phyloP scores from a whole-genome alignment of 2,113 vertebrate genomes.

The Calypte anna region DNA sequence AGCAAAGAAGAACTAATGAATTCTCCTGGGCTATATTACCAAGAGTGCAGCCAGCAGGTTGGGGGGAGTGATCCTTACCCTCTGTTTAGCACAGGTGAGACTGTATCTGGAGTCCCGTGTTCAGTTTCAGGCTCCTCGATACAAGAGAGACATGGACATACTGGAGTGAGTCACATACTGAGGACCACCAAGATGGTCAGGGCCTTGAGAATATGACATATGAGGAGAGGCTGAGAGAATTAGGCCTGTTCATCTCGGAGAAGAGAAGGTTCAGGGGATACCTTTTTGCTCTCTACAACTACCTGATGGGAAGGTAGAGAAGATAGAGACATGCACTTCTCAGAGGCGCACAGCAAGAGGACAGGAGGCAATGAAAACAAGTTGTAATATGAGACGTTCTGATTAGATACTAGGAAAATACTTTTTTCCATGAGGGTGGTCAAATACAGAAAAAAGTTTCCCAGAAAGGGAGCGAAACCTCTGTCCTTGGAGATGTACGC shows the following conservation, averaged over 20 bases:
- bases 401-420: background rate
- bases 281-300: background rate
- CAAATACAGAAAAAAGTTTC: background rate
- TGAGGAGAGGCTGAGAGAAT: background rate
- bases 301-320: background rate
- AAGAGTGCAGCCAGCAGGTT: too few relatives aligned
- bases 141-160: too few relatives aligned
- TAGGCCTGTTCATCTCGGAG: background rate
- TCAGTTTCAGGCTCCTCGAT: too few relatives aligned
- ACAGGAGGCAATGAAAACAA: background rate
- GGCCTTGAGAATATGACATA: background rate
- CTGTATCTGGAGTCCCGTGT: too few relatives aligned
- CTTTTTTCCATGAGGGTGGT: background rate
- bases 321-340: background rate
- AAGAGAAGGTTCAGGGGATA: background rate
- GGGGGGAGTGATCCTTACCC: too few relatives aligned
- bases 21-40: too few relatives aligned
- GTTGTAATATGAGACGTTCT: background rate
- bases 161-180: background rate
- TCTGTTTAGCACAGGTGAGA: too few relatives aligned
- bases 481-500: background rate
- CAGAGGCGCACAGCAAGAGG: background rate
- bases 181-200: background rate
- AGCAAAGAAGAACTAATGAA: too few relatives aligned
- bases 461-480: background rate